These are phyloP conservation scores for Drosophila grimshawi DNA, from an alignment of 1,140 invertebrate genomes.

Conservation along the genomic window DNA sequence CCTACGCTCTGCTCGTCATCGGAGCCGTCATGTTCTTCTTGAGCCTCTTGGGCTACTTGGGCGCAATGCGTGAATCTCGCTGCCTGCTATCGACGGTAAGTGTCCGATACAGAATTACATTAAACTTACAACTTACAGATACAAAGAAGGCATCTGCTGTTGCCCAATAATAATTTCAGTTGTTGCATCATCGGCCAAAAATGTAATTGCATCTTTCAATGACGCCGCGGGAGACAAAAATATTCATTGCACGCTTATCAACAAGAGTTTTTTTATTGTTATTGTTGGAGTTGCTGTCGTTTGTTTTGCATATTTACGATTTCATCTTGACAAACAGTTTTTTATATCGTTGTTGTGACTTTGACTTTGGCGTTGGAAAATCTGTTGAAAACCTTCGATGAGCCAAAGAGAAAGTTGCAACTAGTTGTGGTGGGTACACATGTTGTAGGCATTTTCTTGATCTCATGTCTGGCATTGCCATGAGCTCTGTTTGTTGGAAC, in stretches of 20 bases:
- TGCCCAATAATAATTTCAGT: constrained; percentile 22
- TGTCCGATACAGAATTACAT: constrained; percentile 55
- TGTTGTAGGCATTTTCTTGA: constrained; percentile 32
- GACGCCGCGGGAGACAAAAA: constrained; percentile 18
- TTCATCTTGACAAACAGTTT: constrained; percentile 6
- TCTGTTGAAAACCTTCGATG: constrained; percentile 27
- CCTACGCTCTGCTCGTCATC: constrained; percentile 91
- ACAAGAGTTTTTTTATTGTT: neutral
- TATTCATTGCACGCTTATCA: constrained; percentile 24
- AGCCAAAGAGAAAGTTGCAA: constrained; percentile 41
- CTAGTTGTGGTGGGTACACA: constrained; percentile 19
- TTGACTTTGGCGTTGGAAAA: constrained; percentile 66
- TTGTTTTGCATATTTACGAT: constrained; percentile 46
- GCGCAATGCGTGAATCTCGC: constrained; percentile 92
- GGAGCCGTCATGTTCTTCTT: constrained; percentile 93
- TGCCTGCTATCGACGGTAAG: constrained; percentile 91
- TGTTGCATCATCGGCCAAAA: constrained; percentile 24
- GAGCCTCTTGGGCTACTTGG: constrained; percentile 94
- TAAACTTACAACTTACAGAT: constrained; percentile 1
- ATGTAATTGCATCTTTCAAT: constrained; percentile 37
- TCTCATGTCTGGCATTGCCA: constrained; percentile 44
- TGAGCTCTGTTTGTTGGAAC: constrained; percentile 24
- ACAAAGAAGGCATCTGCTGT: constrained; percentile 1
- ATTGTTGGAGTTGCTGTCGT: constrained; percentile 27
- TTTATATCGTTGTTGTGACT: constrained; percentile 30